These are phyloP conservation scores for Excalfactoria chinensis DNA, from an alignment of 2,113 vertebrate species.

Conservation along the genomic window DNA sequence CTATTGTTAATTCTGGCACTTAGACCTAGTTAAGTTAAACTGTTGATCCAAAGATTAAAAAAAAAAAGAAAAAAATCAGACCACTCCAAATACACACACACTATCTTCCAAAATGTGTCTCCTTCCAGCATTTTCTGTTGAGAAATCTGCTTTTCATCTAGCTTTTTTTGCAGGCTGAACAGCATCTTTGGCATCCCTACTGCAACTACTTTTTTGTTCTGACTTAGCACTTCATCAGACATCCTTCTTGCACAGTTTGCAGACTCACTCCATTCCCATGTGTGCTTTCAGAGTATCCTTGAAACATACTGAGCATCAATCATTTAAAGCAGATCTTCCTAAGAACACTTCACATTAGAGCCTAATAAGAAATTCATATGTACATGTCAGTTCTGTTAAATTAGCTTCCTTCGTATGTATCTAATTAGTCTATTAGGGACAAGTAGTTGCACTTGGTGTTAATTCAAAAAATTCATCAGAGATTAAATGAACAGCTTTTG, in stretches of 20 bases:
- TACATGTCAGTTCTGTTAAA: neutral
- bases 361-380: neutral
- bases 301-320: neutral
- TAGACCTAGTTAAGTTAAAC: neutral
- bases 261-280: neutral
- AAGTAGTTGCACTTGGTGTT: neutral
- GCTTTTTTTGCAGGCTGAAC: neutral
- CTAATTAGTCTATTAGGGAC: neutral
- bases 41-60: neutral
- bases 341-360: neutral
- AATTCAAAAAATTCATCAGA: neutral
- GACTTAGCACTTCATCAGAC: neutral
- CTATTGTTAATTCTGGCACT: neutral
- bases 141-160: neutral
- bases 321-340: neutral
- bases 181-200: neutral
- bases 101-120: neutral
- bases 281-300: neutral
- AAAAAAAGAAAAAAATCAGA: neutral
- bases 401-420: neutral
- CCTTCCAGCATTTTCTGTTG: neutral
- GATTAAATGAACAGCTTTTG: neutral
- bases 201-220: neutral
- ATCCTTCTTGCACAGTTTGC: neutral
- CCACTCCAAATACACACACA: neutral